Percentiles rank a stretch among this genome's conserved stretches.
These are phyloP conservation scores for Myopa testacea DNA, from an alignment of 2,888 invertebrate species.

Conservation along the genomic window DNA sequence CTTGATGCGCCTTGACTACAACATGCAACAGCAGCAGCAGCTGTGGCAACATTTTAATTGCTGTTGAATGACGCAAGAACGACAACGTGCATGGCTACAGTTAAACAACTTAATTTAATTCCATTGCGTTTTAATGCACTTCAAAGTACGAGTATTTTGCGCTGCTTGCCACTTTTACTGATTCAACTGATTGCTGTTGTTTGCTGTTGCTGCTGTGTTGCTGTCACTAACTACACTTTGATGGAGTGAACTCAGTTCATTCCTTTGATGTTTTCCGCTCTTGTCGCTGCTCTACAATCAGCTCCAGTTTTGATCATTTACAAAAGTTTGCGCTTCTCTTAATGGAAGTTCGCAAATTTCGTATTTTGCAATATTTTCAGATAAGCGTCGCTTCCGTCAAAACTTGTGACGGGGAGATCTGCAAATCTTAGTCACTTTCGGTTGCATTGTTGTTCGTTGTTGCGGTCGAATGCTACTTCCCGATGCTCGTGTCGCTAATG, in stretches of 20 bases:
- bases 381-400: slow-evolving; percentile 11
- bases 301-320: neutral
- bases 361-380: neutral
- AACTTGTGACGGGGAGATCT: neutral
- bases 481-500: too few species aligned
- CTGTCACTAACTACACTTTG: slow-evolving; percentile 9
- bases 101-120: slow-evolving; percentile 5
- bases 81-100: too few species aligned
- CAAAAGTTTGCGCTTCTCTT: neutral
- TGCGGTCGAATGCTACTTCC: neutral
- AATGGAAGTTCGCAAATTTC: slow-evolving; percentile 4
- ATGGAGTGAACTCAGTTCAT: neutral
- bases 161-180: neutral
- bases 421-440: neutral
- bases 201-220: neutral
- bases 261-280: neutral
- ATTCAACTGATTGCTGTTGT: slow-evolving; percentile 6
- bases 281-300: neutral
- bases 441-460: neutral
- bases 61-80: slow-evolving; percentile 2
- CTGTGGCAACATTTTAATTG: slow-evolving; percentile 23
- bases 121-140: neutral
- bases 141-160: neutral
- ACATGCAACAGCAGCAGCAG: neutral
- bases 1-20: slow-evolving; percentile 12